These are phyloP conservation scores for Amblyjoppa fuscipennis DNA, from an alignment of 2,888 invertebrate genomes.

Conservation along the genomic window DNA sequence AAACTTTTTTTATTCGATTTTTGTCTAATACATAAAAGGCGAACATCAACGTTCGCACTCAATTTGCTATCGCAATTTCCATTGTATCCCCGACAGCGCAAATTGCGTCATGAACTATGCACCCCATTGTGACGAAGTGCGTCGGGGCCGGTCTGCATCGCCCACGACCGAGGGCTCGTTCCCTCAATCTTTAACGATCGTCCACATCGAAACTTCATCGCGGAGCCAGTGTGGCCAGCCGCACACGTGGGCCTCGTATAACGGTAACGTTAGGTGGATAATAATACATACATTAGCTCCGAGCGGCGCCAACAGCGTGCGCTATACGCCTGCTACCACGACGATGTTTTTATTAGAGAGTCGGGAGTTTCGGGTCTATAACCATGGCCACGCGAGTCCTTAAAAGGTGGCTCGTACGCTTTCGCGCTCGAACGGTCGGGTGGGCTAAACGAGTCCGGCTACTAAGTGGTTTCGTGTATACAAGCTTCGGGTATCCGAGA, in stretches of 20 bases:
- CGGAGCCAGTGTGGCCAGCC: not conserved
- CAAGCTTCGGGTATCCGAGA: conserved; percentile 27
- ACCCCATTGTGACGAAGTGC: not conserved
- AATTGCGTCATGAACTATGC: not conserved
- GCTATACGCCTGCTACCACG: conserved; percentile 5
- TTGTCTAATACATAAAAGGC: not conserved
- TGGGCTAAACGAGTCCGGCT: conserved; percentile 50
- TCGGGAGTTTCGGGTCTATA: not conserved
- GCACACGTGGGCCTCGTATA: not conserved
- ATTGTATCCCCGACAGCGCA: not conserved
- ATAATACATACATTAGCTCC: conserved; percentile 44
- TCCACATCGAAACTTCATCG: not conserved
- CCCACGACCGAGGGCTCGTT: not conserved
- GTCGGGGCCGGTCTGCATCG: not conserved
- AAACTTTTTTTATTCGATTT: not conserved
- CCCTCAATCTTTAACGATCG: conserved; percentile 6
- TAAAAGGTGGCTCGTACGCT: conserved; percentile 25
- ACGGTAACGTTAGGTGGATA: conserved; percentile 17
- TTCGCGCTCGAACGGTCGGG: conserved; percentile 11
- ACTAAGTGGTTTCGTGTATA: conserved; percentile 60
- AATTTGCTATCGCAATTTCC: not conserved
- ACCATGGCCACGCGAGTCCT: not conserved
- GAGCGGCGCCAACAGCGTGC: conserved; percentile 4
- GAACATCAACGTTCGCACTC: not conserved
- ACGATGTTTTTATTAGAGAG: conserved; percentile 45